phyloP scores from a whole-genome alignment of 2,113 vertebrate genomes.

The Scalopus aquaticus region DNA sequence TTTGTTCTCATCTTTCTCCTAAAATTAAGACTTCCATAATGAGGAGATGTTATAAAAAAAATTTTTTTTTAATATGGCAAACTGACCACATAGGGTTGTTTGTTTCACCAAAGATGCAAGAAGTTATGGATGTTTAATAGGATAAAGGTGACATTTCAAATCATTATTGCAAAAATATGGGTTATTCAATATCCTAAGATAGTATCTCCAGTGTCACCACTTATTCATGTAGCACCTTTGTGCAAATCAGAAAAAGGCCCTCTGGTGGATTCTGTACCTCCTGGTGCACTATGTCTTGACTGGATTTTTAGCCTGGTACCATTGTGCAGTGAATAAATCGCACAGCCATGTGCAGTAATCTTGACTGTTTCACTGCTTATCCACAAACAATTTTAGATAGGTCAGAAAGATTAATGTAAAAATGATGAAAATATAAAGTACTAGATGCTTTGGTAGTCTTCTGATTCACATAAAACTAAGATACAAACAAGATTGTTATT shows the following conservation, averaged over 20 bases:
- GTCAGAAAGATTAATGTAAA: background rate
- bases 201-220: background rate
- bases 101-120: slow-evolving; percentile 1
- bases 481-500: slow-evolving; percentile 1
- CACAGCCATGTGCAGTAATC: background rate
- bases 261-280: background rate
- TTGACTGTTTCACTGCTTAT: background rate
- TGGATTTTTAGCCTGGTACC: background rate
- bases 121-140: slow-evolving; percentile 11
- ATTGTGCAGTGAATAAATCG: background rate
- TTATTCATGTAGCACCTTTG: background rate
- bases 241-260: background rate
- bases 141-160: background rate
- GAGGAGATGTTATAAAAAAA: background rate
- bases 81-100: background rate
- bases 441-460: background rate
- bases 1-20: slow-evolving; percentile 16
- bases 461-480: background rate
- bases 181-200: background rate
- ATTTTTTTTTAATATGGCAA: background rate
- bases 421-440: slow-evolving; percentile 5
- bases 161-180: background rate
- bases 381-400: background rate
- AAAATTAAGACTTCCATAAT: background rate
- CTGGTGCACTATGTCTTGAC: background rate